phyloP scores from a whole-genome alignment of 2,113 vertebrate genomes.

The Oncorhynchus mykiss region DNA sequence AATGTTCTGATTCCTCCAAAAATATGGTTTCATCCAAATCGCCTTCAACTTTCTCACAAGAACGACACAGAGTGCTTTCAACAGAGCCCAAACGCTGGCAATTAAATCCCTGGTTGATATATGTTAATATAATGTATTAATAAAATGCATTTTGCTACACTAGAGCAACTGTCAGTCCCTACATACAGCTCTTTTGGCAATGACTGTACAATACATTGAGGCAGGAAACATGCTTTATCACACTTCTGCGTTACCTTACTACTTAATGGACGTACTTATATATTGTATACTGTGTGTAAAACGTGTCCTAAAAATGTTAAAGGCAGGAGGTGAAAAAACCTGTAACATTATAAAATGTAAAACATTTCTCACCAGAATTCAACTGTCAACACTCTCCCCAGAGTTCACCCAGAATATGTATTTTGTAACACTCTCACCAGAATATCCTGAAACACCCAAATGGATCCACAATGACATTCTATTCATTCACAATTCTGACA shows the following conservation, averaged over 20 bases:
- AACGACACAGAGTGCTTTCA: not conserved
- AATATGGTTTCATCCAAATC: not conserved
- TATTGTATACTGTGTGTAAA: not conserved
- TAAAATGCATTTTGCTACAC: conserved; percentile 1
- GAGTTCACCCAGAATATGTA: not conserved
- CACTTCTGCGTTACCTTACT: too few relatives aligned
- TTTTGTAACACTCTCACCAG: too few relatives aligned
- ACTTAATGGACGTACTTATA: not conserved
- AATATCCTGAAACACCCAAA: too few relatives aligned
- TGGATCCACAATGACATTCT: conserved; percentile 1
- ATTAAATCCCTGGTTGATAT: not conserved
- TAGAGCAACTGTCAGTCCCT: not conserved
- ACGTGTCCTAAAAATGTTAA: too few relatives aligned
- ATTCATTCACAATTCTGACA: conserved; percentile 31
- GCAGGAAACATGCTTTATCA: too few relatives aligned
- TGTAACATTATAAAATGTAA: not conserved
- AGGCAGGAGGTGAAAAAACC: too few relatives aligned
- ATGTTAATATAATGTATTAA: conserved; percentile 9
- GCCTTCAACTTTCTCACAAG: not conserved
- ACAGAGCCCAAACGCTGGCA: not conserved
- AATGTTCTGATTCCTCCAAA: not conserved
- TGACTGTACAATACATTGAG: not conserved
- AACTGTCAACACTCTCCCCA: not conserved
- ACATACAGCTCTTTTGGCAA: too few relatives aligned
- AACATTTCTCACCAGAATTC: not conserved